A percentile compares a stretch with the other conserved stretches of the same genome.
phyloP scores from a whole-genome alignment of 2,888 invertebrate genomes.

The Heliothis peltigera region DNA sequence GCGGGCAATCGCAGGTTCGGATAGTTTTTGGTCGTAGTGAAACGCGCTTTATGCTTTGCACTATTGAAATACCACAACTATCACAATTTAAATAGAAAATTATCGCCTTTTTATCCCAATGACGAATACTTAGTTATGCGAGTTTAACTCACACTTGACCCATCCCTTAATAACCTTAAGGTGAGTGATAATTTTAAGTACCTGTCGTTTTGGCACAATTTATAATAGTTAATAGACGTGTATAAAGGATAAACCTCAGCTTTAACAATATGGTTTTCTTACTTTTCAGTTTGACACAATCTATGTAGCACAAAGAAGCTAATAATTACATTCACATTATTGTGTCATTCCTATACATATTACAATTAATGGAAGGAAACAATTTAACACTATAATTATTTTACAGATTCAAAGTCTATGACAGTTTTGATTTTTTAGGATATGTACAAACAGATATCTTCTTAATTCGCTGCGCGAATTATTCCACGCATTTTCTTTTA shows the following conservation, averaged over 20 bases:
- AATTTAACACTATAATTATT: background rate
- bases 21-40: no score
- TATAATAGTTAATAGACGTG: no score
- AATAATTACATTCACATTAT: background rate
- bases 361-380: background rate
- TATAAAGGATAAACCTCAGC: background rate
- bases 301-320: background rate
- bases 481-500: no score
- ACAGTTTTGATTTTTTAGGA: no score
- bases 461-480: no score
- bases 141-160: background rate
- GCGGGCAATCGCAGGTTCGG: no score
- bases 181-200: background rate
- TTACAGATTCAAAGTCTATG: background rate
- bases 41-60: no score
- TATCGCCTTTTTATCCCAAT: no score
- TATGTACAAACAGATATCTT: no score
- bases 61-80: no score
- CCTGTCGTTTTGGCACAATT: background rate
- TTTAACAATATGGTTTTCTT: background rate
- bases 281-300: no score
- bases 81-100: no score
- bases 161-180: background rate
- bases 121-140: background rate
- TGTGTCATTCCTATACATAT: background rate